Percentiles rank a stretch among this genome's conserved stretches.
phyloP scores from a whole-genome alignment of 2,113 vertebrate genomes.

The Ondatra zibethicus region DNA sequence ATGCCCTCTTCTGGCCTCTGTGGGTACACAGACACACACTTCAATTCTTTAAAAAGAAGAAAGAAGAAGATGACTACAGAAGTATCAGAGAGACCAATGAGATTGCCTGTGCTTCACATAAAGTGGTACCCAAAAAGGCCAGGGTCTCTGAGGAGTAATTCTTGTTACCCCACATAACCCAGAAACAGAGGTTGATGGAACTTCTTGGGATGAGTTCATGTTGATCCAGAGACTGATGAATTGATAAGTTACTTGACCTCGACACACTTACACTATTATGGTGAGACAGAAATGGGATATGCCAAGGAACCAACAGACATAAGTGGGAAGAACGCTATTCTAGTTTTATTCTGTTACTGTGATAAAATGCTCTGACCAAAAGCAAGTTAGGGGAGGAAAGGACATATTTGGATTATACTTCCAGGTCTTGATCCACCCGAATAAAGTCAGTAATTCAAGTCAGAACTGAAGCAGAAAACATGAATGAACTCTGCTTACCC shows the following conservation, averaged over 20 bases:
- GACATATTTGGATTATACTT: not conserved
- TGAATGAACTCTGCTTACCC: not conserved
- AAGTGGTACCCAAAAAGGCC: not conserved
- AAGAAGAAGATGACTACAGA: not conserved
- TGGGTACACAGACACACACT: not conserved
- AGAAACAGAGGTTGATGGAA: not conserved
- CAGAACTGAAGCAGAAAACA: not conserved
- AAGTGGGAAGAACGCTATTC: not conserved
- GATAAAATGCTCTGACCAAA: not conserved
- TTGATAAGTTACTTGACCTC: slow-evolving; percentile 17
- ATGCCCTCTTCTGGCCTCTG: not conserved
- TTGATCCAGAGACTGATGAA: not conserved
- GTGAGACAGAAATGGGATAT: not conserved
- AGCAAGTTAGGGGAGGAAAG: not conserved
- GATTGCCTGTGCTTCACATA: not conserved
- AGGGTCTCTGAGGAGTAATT: not conserved
- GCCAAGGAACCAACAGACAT: not conserved
- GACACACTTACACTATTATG: not conserved
- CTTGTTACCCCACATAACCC: not conserved
- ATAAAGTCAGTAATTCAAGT: not conserved
- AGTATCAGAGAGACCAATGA: not conserved
- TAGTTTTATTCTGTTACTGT: not conserved
- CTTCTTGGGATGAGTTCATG: not conserved
- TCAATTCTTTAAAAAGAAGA: not conserved
- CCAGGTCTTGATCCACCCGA: not conserved